These are phyloP conservation scores for Passerina amoena DNA, from an alignment of 2,113 vertebrate species.

Conservation along the genomic window DNA sequence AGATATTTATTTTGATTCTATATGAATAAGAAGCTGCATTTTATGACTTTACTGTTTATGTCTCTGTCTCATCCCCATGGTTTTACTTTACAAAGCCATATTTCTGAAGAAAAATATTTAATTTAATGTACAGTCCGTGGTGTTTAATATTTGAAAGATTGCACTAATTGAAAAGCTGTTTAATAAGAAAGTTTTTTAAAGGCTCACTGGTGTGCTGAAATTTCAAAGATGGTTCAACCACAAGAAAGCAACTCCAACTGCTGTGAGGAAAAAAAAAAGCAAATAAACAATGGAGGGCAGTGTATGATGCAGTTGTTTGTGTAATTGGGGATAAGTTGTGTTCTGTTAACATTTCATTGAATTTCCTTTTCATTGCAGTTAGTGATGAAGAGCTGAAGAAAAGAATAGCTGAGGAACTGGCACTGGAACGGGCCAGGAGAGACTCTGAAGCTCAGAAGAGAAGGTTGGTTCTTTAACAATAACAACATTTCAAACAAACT, in stretches of 20 bases:
- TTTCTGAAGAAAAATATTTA: not conserved
- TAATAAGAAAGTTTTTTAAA: not conserved
- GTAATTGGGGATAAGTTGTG: not conserved
- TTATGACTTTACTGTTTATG: not conserved
- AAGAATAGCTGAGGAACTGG: constrained; percentile 81
- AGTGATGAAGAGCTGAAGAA: constrained; percentile 81
- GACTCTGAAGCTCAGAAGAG: constrained; percentile 75
- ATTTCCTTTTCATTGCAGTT: constrained; percentile 62
- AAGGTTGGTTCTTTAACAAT: constrained; percentile 67
- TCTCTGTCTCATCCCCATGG: accelerated
- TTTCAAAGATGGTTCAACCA: not conserved
- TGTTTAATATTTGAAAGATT: not conserved
- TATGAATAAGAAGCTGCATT: not conserved
- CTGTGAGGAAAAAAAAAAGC: not conserved
- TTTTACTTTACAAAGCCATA: not conserved
- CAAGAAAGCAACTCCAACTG: not conserved
- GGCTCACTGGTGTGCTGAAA: not conserved
- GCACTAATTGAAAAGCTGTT: not conserved
- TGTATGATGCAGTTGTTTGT: not conserved
- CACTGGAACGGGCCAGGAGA: constrained; percentile 75
- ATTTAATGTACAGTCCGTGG: not conserved
- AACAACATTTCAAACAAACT: not conserved
- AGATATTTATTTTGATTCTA: not conserved
- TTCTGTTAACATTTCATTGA: not conserved
- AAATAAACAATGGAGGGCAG: not conserved